Conservation (phyloP, 2,113 vertebrate genomes). For the Sceloporus tristichus region DNA sequence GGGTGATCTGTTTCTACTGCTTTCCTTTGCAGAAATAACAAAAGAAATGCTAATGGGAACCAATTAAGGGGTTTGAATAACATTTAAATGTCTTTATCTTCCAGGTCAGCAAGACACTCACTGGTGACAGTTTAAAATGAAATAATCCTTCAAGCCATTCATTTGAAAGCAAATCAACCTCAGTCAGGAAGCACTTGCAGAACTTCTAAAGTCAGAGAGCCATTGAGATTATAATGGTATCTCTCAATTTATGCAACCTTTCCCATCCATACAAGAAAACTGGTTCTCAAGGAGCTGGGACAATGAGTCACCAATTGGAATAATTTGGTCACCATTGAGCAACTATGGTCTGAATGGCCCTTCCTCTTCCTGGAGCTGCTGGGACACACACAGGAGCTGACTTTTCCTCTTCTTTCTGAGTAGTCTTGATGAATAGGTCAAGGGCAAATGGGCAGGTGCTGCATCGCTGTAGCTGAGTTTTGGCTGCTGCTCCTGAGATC, state of each 20-base stretch:
- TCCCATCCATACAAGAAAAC: background rate
- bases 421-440: background rate
- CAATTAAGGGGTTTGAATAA: constrained; percentile 67
- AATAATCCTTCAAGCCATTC: constrained; percentile 55
- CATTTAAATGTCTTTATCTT: constrained; percentile 70
- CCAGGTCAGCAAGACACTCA: constrained; percentile 58
- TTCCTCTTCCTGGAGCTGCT: background rate
- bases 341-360: background rate
- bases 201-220: constrained; percentile 47
- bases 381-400: background rate
- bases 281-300: background rate
- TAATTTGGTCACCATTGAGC: background rate
- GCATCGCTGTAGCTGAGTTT: background rate
- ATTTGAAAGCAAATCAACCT: constrained; percentile 52
- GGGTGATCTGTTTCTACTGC: constrained; percentile 48
- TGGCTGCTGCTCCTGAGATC: background rate
- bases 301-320: background rate
- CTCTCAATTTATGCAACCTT: background rate
- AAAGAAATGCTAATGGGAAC: constrained; percentile 59
- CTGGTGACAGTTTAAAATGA: constrained; percentile 57
- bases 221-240: background rate
- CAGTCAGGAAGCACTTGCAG: constrained; percentile 38
- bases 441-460: background rate
- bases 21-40: constrained; percentile 57
- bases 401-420: background rate